A percentile compares a stretch with the other conserved stretches of the same genome.
These are phyloP conservation scores for Saguinus midas DNA, from an alignment of 2,113 vertebrate genomes.

Conservation along the genomic window DNA sequence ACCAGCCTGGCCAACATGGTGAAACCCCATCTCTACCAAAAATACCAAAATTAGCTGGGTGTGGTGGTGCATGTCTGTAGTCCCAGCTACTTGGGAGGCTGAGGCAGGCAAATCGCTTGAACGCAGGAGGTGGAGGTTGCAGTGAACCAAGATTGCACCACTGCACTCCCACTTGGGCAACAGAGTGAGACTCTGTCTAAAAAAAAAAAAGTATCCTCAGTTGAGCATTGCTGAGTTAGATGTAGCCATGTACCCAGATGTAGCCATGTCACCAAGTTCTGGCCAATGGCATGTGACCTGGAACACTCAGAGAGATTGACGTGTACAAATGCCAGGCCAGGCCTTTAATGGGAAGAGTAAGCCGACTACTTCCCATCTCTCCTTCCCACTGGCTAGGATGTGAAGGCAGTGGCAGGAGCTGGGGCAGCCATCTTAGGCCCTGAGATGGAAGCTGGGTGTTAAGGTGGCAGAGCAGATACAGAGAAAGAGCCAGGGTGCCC, in stretches of 20 bases:
- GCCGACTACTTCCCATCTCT: neutral
- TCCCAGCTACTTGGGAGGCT: no score
- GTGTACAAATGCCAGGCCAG: neutral
- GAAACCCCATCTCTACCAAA: no score
- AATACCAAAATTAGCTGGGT: no score
- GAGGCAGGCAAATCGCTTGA: no score
- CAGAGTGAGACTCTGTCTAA: no score
- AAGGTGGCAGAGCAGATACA: neutral
- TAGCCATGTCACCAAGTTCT: neutral
- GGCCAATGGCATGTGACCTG: neutral
- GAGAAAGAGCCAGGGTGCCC: neutral
- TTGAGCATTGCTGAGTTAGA: neutral
- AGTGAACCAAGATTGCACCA: no score
- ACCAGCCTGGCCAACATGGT: no score
- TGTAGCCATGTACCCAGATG: slow-evolving; percentile 17
- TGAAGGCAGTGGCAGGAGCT: neutral
- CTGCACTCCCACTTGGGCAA: no score
- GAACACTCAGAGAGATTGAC: no score
- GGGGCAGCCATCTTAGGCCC: neutral
- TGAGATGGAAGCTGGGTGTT: neutral
- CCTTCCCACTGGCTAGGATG: neutral
- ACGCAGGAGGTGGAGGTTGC: no score
- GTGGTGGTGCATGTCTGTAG: no score
- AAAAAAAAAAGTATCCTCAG: neutral
- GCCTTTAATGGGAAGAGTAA: neutral